Conservation (phyloP, 1,140 invertebrate genomes). For the Papilio polytes region DNA sequence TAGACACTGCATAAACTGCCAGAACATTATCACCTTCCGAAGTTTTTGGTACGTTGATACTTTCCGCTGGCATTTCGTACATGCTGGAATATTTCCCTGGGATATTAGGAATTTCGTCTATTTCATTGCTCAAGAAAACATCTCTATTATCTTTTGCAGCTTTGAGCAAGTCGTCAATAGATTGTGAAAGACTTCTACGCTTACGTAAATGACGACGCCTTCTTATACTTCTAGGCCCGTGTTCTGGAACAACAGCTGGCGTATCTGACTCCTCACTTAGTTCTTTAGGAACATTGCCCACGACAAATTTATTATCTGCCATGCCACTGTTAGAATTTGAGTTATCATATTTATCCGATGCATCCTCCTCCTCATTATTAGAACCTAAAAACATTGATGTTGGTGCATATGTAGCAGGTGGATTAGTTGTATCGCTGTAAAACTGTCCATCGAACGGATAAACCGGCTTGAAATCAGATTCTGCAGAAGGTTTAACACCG, state of each 20-base stretch:
- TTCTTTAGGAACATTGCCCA: conserved; percentile 84
- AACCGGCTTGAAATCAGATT: conserved; percentile 76
- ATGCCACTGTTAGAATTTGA: conserved; percentile 52
- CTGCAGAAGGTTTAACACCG: conserved; percentile 70
- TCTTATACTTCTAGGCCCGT: conserved; percentile 83
- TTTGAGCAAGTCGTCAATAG: conserved; percentile 75
- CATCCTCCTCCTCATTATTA: conserved; percentile 73
- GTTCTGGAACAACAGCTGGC: conserved; percentile 85
- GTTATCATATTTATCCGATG: conserved; percentile 69
- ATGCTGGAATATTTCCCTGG: conserved; percentile 53
- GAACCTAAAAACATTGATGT: conserved; percentile 80
- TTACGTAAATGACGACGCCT: conserved; percentile 59
- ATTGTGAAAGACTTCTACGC: conserved; percentile 63
- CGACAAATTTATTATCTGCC: conserved; percentile 82
- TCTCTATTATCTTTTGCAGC: conserved; percentile 69
- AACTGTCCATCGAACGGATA: conserved; percentile 76
- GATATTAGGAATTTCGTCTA: conserved; percentile 61
- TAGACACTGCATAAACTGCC: conserved; percentile 63
- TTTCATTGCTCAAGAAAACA: conserved; percentile 79
- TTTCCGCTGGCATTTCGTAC: conserved; percentile 43
- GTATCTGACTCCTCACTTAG: conserved; percentile 82
- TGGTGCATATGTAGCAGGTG: conserved; percentile 68
- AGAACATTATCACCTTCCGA: conserved; percentile 58
- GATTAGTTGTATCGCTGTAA: conserved; percentile 73
- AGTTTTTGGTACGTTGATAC: conserved; percentile 41